These are phyloP conservation scores for Microtus ochrogaster DNA, from an alignment of 2,113 vertebrate species.

Conservation along the genomic window DNA sequence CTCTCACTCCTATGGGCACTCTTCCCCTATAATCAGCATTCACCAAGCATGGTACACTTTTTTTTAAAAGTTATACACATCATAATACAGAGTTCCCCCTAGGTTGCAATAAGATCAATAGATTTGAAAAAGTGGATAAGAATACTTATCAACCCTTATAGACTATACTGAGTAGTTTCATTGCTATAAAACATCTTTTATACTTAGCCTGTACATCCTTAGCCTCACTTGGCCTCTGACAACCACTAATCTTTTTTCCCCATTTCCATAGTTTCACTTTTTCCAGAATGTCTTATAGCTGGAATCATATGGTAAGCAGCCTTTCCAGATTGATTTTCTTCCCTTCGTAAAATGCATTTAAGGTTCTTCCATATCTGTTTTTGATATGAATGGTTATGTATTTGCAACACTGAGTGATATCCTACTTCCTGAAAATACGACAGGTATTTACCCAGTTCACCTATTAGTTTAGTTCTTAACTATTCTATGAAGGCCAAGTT, in stretches of 20 bases:
- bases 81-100: background rate
- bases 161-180: background rate
- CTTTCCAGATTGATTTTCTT: background rate
- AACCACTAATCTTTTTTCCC: background rate
- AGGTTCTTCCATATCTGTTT: background rate
- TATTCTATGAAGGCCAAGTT: background rate
- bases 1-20: too few species aligned
- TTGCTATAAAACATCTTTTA: background rate
- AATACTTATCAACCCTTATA: background rate
- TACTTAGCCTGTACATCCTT: background rate
- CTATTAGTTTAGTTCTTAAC: background rate
- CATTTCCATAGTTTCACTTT: background rate
- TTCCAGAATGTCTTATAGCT: background rate
- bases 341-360: background rate
- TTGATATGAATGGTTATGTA: background rate
- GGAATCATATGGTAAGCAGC: background rate
- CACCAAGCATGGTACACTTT: background rate
- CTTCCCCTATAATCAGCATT: background rate
- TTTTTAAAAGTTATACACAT: background rate
- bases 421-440: background rate
- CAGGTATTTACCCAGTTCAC: background rate
- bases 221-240: too few species aligned
- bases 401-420: background rate
- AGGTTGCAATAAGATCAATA: background rate
- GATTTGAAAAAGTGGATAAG: background rate